These are phyloP conservation scores for Urosaurus nigricauda DNA, from an alignment of 2,797 vertebrate species.

Conservation along the genomic window DNA sequence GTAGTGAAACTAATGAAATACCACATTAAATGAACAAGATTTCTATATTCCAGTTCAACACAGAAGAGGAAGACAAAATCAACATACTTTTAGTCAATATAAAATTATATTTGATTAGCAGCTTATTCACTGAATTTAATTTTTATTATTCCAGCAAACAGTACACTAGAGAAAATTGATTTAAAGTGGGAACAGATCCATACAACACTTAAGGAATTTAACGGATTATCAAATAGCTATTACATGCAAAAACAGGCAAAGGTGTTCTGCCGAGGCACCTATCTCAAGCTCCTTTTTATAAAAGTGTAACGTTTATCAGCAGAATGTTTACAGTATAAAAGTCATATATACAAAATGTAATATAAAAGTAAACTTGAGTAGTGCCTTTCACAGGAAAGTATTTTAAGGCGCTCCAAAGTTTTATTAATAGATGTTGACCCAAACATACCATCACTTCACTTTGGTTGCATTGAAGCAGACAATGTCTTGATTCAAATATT, in stretches of 20 bases:
- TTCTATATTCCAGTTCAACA: background rate
- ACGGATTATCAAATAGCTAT: constrained; percentile 72
- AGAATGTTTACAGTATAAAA: constrained; percentile 77
- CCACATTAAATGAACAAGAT: background rate
- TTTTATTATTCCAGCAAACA: constrained; percentile 81
- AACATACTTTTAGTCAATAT: constrained; percentile 9
- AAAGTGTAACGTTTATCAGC: constrained; percentile 59
- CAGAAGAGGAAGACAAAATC: constrained; percentile 23
- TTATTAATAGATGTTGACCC: constrained; percentile 64
- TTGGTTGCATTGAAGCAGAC: constrained; percentile 77
- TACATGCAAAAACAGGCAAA: constrained; percentile 82
- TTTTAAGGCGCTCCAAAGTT: constrained; percentile 80
- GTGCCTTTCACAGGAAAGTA: constrained; percentile 73
- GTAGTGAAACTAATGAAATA: background rate
- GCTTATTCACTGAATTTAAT: constrained; percentile 66
- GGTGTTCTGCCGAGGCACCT: constrained; percentile 61
- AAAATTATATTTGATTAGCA: constrained; percentile 39
- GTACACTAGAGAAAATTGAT: constrained; percentile 76
- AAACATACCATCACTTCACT: constrained; percentile 69
- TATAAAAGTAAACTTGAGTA: constrained; percentile 78
- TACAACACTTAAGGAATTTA: constrained; percentile 71
- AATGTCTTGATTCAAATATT: constrained; percentile 70
- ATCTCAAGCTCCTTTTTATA: constrained; percentile 64
- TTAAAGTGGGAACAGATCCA: constrained; percentile 71
- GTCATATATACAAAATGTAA: constrained; percentile 77